These are phyloP conservation scores for Ceratina japonica DNA, from an alignment of 1,140 invertebrate genomes.

Conservation along the genomic window DNA sequence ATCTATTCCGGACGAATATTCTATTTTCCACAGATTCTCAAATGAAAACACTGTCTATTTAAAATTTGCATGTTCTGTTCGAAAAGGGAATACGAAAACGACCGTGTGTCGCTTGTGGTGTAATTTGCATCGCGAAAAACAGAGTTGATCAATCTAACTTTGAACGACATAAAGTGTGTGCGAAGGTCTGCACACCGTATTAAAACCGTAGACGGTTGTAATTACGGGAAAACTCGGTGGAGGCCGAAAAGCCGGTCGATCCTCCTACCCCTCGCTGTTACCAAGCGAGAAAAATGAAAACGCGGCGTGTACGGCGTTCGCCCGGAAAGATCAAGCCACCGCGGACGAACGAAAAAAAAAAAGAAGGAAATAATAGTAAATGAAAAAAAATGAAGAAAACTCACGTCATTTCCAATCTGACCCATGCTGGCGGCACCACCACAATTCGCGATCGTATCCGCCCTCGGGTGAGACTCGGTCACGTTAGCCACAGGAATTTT, in stretches of 20 bases:
- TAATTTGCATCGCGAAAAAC: too few relatives aligned
- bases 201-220: background rate
- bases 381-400: conserved; percentile 58
- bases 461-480: conserved; percentile 73
- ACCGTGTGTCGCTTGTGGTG: too few relatives aligned
- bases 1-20: background rate
- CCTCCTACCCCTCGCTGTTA: too few relatives aligned
- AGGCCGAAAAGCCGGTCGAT: background rate
- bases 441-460: conserved; percentile 72
- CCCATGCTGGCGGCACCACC: conserved; percentile 79
- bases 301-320: background rate
- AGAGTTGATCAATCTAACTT: too few relatives aligned
- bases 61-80: too few relatives aligned
- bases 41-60: too few relatives aligned
- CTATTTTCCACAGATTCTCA: background rate
- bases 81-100: too few relatives aligned
- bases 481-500: conserved; percentile 80
- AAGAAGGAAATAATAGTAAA: background rate
- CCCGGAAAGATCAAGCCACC: too few relatives aligned
- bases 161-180: too few relatives aligned
- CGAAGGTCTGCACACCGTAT: too few relatives aligned
- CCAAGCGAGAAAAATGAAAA: background rate
- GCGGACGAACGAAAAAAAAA: too few relatives aligned
- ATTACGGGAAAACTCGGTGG: conserved; percentile 7
- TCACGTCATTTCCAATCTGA: conserved; percentile 81